Base-by-base conservation (phyloP, 2,113 vertebrate genomes). In the Engraulis encrasicolus region DNA sequence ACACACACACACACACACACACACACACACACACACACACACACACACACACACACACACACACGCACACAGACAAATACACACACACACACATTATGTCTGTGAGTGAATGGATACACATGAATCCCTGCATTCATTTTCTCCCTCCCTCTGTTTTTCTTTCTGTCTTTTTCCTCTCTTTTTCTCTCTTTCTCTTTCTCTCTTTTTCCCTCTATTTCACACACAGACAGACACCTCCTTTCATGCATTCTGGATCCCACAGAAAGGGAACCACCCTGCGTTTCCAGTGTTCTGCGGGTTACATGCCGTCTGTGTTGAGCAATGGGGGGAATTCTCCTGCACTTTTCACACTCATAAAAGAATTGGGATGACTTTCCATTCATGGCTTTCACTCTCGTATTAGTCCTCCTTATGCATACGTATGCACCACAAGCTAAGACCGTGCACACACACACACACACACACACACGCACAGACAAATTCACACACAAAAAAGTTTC, bases 381-480 rank as follows among this genome's bases (percentile, higher is more conserved):
- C 11, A 52, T 0, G 50, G 18, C 18, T 52, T 18, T 52, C 50
- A 15, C 15, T 15, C 6, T 19, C 1, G n/a, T n/a, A 52, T 18
- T 18, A 18, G 18, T 18, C 50, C 19, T 18, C 4, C 14, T 19
- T 18, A 1, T 52, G 50, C 50, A 52, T 52, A 40, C 77, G 27
- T 82, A 34, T 14, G 80, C 71, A 80, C 49, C 61, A 50, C 71
- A n/a, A n/a, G n/a, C n/a, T n/a, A n/a, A n/a, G n/a, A n/a, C n/a
- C n/a, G n/a, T n/a, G 71, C 38, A 50, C 48, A 74, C 79, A 84
- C 84, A 85, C 88, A 66, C 61, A 78, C 81, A 84, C 84, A 86
- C 86, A 90, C 81, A 86, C 81, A 84, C 66, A 74, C 27, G 34
- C 27, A n/a, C n/a, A n/a, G n/a, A n/a, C n/a, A n/a, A n/a, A n/a